A percentile compares a stretch with the other conserved stretches of the same genome.
phyloP scores from a whole-genome alignment of 2,113 vertebrate genomes.

The Lampris incognitus region DNA sequence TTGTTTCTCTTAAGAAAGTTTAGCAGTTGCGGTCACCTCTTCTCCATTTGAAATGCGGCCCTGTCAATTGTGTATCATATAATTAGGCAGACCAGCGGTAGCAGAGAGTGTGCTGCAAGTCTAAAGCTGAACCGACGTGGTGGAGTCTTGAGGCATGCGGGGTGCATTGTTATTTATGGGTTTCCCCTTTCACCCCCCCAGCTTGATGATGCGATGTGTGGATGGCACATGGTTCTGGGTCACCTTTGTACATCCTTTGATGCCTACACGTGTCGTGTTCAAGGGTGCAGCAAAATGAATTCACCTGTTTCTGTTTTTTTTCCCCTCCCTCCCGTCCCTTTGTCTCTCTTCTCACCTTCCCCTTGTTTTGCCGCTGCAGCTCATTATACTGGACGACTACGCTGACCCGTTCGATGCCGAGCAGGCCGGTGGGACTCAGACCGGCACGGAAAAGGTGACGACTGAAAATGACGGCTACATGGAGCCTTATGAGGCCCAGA shows the following conservation, averaged over 20 bases:
- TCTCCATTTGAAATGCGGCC: constrained; percentile 67
- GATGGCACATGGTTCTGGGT: constrained; percentile 14
- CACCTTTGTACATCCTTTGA: constrained; percentile 8
- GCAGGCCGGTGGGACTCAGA: constrained; percentile 83
- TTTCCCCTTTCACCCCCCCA: constrained; percentile 38
- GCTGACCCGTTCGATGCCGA: constrained; percentile 95
- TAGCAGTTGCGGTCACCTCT: constrained; percentile 65
- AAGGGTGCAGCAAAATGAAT: constrained; percentile 54
- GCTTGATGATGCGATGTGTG: constrained; percentile 7
- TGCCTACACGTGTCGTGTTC: constrained; percentile 22
- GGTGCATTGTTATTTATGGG: constrained; percentile 52
- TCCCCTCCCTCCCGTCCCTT: neutral
- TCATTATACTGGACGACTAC: constrained; percentile 95
- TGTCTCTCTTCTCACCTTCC: constrained; percentile 23
- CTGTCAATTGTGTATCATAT: constrained; percentile 69
- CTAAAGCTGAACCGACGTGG: constrained; percentile 57
- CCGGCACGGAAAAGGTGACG: constrained; percentile 84
- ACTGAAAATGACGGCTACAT: constrained; percentile 96
- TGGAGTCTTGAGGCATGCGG: constrained; percentile 48
- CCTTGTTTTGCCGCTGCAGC: constrained; percentile 72
- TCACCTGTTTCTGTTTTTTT: constrained; percentile 22
- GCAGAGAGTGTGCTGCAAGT: constrained; percentile 55
- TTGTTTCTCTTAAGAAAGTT: constrained; percentile 74
- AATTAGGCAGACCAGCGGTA: constrained; percentile 69
- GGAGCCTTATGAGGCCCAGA: constrained; percentile 98